A percentile compares a stretch with the other conserved stretches of the same genome.
These are phyloP conservation scores for Hydrozoanthus tunicans DNA, from an alignment of 64 coral and sea anemone genomes.

Conservation along the genomic window DNA sequence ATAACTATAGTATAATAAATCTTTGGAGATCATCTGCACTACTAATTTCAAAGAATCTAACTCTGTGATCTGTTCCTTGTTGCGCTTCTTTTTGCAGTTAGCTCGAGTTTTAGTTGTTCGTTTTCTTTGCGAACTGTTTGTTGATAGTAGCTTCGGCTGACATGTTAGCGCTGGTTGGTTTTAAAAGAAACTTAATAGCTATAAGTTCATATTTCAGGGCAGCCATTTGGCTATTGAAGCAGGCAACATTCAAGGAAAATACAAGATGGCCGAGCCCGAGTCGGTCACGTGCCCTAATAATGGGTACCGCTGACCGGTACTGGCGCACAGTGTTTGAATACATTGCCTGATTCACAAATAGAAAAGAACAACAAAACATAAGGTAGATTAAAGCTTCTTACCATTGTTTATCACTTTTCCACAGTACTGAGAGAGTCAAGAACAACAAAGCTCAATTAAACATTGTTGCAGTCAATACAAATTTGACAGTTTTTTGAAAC, in stretches of 20 bases:
- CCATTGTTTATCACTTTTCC: too few relatives aligned
- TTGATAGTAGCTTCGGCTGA: background rate
- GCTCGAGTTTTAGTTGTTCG: conserved; percentile 12
- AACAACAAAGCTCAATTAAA: too few relatives aligned
- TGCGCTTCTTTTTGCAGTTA: conserved; percentile 10
- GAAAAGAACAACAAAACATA: too few relatives aligned
- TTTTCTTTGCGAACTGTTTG: conserved; percentile 50
- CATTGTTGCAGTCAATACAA: too few relatives aligned
- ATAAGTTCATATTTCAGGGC: conserved; percentile 47
- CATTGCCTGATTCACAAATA: too few relatives aligned
- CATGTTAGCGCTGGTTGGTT: background rate
- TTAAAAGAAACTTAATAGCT: conserved; percentile 47
- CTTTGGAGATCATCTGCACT: conserved; percentile 4
- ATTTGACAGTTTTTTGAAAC: too few relatives aligned
- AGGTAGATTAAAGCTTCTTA: too few relatives aligned
- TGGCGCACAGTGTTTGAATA: too few relatives aligned
- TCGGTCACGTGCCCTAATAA: too few relatives aligned
- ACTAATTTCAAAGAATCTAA: conserved; percentile 23
- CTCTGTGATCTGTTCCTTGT: conserved; percentile 1
- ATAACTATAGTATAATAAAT: background rate
- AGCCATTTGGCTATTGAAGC: conserved; percentile 58
- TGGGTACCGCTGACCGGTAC: too few relatives aligned
- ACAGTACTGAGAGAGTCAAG: too few relatives aligned
- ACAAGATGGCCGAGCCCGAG: too few relatives aligned
- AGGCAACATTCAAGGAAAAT: background rate